These are phyloP conservation scores for Plecturocebus donacophilus DNA, from an alignment of 2,113 vertebrate species.

Conservation along the genomic window DNA sequence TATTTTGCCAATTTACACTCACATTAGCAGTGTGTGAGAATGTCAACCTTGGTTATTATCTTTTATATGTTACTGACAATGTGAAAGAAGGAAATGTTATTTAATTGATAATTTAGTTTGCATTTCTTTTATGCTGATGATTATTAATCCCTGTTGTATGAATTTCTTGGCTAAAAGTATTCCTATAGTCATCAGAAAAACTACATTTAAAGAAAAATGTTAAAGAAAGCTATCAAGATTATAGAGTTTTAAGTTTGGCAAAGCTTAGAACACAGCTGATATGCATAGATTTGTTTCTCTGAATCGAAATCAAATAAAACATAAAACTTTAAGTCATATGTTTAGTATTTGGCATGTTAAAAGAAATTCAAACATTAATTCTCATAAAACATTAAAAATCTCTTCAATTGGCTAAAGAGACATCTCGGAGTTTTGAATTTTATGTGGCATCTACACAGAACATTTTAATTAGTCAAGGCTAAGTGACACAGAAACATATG, in stretches of 20 bases:
- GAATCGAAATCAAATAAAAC: slow-evolving; percentile 38
- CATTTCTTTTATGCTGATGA: background rate
- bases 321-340: background rate
- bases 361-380: slow-evolving; percentile 31
- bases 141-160: background rate
- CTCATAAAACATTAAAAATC: slow-evolving; percentile 7
- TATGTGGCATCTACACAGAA: slow-evolving; percentile 36
- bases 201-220: slow-evolving; percentile 14
- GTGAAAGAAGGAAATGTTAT: background rate
- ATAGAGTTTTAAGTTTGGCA: background rate
- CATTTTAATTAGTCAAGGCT: slow-evolving; percentile 73
- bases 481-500: slow-evolving; percentile 73
- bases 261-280: slow-evolving; percentile 23
- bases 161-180: background rate
- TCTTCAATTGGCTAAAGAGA: slow-evolving; percentile 36
- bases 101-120: slow-evolving; percentile 51
- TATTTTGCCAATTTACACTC: slow-evolving; percentile 53
- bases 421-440: slow-evolving; percentile 40
- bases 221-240: background rate
- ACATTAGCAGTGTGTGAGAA: slow-evolving; percentile 6
- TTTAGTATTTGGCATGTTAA: slow-evolving; percentile 34
- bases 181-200: background rate
- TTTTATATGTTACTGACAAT: slow-evolving; percentile 11
- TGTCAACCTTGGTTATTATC: slow-evolving; percentile 32
- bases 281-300: background rate